Base-by-base conservation (phyloP, 2,113 vertebrate genomes). In the Pseudorectes ferrugineus region DNA sequence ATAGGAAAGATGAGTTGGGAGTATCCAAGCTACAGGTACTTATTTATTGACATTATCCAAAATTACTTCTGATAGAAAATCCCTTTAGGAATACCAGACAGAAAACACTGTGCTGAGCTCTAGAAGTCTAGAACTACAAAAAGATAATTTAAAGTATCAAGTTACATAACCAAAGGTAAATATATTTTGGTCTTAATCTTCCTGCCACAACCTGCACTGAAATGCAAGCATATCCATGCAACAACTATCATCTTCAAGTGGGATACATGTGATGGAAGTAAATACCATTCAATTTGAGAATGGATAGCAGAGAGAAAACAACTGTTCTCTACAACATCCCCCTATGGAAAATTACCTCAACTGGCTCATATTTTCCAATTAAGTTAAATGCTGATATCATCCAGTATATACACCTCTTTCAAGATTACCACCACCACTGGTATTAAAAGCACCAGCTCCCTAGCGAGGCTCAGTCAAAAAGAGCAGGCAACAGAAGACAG, bases 261-360 rank as follows among this genome's bases (percentile, higher is more conserved):
- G 23, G 46, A 80, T 25, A 43, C 15, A 48, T 3, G 3, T 5
- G 11, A 72, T 67, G 43, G 57, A 68, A 88, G 51, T 7, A 84
- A 65, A 48, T 38, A 88, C 24, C 35, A 54, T 67, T 89, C 46
- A 62, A 22, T 57, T 36, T 59, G 31, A 28, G 55, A 88, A 83
- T 11, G 33, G 55, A 94, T 1, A 90, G 22, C 45, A 78, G 36
- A 51, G 31, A 91, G 46, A 77, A 92, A 96, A 76, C 46, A 84
- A 93, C 48, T 88, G 55, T 33, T 92, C 55, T 52, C 42, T 35
- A 67, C 55, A 45, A 55, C 55, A 93, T 67, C 70, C 43, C 55
- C 71, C 78, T 52, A 77, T 10, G 66, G 75, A 96, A 95, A 96
- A 83, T 90, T 1, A 88, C 61, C 55, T 86, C 91, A 94, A 81